phyloP scores from a whole-genome alignment of 2,797 vertebrate genomes.

The Vireo griseus region DNA sequence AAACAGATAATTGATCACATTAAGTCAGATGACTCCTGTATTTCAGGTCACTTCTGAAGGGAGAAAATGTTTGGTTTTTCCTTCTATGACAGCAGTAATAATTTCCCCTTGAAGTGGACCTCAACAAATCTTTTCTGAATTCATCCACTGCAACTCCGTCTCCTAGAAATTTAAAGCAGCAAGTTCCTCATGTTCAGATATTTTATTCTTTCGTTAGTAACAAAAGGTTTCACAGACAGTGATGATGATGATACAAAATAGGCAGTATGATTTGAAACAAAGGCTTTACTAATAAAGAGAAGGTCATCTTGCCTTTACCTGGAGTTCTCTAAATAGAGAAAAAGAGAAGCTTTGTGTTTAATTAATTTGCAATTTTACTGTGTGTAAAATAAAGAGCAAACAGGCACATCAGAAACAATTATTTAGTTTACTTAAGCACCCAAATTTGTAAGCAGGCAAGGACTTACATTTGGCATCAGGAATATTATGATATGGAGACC shows the following conservation, averaged over 20 bases:
- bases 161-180: neutral
- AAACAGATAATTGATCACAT: neutral
- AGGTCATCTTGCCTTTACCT: neutral
- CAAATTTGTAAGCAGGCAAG: neutral
- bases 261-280: neutral
- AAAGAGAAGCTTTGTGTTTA: neutral
- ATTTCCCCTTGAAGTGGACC: neutral
- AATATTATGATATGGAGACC: conserved; percentile 93
- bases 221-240: neutral
- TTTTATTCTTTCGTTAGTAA: neutral
- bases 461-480: conserved; percentile 90
- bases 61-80: neutral
- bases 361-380: neutral
- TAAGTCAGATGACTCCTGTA: neutral
- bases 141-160: neutral
- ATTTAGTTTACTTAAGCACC: neutral
- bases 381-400: neutral
- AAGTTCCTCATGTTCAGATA: neutral
- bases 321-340: neutral
- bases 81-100: neutral
- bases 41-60: neutral
- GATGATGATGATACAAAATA: neutral
- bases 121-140: neutral
- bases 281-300: neutral
- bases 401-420: neutral